Conservation (phyloP, 2,888 invertebrate species). For the Steinernema scapterisci region DNA sequence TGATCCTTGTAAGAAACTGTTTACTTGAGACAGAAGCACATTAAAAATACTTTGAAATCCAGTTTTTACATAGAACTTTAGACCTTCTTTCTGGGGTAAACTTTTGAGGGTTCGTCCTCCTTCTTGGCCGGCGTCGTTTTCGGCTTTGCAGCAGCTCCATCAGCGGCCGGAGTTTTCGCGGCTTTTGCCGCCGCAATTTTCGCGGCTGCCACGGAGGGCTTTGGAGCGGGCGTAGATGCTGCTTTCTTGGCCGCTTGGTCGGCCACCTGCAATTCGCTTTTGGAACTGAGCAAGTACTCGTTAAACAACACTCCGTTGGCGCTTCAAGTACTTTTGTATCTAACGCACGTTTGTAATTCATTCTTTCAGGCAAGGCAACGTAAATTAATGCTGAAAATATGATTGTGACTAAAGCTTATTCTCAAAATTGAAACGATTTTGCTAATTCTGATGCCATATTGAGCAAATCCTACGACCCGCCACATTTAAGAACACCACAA, state of each 20-base stretch:
- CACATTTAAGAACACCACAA: background rate
- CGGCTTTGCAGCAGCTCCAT: background rate
- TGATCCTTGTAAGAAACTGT: background rate
- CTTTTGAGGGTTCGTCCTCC: background rate
- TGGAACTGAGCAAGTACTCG: background rate
- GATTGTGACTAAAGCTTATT: too few relatives aligned
- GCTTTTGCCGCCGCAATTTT: background rate
- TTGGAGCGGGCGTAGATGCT: background rate
- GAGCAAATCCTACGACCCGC: too few relatives aligned
- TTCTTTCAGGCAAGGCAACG: too few relatives aligned
- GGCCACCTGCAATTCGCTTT: background rate
- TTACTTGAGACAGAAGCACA: background rate
- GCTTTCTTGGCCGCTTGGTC: slow-evolving; percentile 18
- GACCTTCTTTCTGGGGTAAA: slow-evolving; percentile 25
- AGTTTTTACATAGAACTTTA: slow-evolving; percentile 27
- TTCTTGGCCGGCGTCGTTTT: slow-evolving; percentile 2
- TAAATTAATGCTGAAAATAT: too few relatives aligned
- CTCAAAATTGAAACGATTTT: too few relatives aligned
- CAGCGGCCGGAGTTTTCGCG: too few relatives aligned
- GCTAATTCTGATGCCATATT: too few relatives aligned
- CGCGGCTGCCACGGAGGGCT: background rate
- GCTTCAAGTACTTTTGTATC: background rate
- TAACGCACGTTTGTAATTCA: too few relatives aligned
- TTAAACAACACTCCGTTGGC: too few relatives aligned
- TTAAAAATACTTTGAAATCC: slow-evolving; percentile 12